These are phyloP conservation scores for Drosophila dunni DNA, from an alignment of 1,140 invertebrate species.

Conservation along the genomic window DNA sequence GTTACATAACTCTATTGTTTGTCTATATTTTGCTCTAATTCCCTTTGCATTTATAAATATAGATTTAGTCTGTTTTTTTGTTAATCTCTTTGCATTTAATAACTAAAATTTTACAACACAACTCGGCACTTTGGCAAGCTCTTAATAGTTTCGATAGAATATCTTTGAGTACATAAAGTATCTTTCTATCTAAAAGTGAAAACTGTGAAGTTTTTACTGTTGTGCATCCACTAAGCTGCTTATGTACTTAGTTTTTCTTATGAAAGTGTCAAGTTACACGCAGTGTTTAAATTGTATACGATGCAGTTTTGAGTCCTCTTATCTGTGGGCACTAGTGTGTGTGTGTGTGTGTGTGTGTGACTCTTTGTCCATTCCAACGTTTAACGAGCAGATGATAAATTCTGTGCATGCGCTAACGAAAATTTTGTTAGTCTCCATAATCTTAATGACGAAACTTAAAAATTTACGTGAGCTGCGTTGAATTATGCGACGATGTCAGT, in stretches of 20 bases:
- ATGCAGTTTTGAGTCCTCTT: not conserved
- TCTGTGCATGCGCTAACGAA: conserved; percentile 72
- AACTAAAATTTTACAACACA: not conserved
- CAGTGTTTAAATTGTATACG: conserved; percentile 12
- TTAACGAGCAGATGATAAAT: conserved; percentile 70
- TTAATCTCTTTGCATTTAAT: too few relatives aligned
- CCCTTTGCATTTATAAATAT: too few relatives aligned
- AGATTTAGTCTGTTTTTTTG: too few relatives aligned
- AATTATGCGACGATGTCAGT: conserved; percentile 49
- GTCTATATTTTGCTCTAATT: too few relatives aligned
- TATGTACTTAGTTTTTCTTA: conserved; percentile 14
- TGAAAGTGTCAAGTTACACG: conserved; percentile 4
- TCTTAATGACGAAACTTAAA: conserved; percentile 83
- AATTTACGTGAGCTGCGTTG: conserved; percentile 81
- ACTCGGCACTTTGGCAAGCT: not conserved
- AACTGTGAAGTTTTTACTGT: conserved; percentile 18
- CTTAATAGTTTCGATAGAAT: not conserved
- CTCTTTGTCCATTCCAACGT: conserved; percentile 48
- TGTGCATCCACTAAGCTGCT: conserved; percentile 11
- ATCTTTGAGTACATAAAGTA: conserved; percentile 3
- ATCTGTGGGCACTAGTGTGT: not conserved
- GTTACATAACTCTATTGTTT: too few relatives aligned
- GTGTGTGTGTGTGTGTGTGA: not conserved
- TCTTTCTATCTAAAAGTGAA: not conserved
- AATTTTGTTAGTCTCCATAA: conserved; percentile 80